Evolutionary conservation across 2,797 vertebrate genomes (phyloP).

Genomic region (Bradypodion pumilum): DNA sequence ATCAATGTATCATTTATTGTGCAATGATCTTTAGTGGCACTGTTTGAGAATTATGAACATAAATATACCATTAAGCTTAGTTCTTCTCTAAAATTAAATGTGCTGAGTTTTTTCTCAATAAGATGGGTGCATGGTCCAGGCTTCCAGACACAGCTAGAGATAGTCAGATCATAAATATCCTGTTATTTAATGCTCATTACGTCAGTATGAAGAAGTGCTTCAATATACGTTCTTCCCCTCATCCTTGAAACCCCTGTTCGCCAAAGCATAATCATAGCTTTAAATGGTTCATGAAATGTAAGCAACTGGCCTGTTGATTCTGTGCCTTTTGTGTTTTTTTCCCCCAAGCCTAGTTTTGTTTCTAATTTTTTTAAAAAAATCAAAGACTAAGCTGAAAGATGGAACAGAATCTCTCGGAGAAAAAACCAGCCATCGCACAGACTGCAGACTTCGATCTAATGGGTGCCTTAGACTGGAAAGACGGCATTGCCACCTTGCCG

Average conservation of each 20-base stretch:
- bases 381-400: constrained; percentile 48
- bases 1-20: too few species aligned
- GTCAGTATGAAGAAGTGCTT: not conserved
- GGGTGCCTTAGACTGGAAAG: constrained; percentile 85
- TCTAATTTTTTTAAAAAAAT: constrained; percentile 41
- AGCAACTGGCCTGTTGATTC: constrained; percentile 37
- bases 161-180: not conserved
- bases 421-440: constrained; percentile 52
- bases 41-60: not conserved
- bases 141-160: not conserved
- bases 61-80: not conserved
- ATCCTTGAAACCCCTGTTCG: not conserved
- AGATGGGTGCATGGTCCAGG: too few species aligned
- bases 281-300: not conserved
- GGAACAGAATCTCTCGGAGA: constrained; percentile 47
- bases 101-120: not conserved
- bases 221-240: not conserved
- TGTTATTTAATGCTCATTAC: not conserved
- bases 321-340: constrained; percentile 41
- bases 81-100: not conserved
- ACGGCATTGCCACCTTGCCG: constrained; percentile 83
- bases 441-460: constrained; percentile 77
- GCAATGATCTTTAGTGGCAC: too few species aligned
- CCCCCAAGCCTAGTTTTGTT: constrained; percentile 47
- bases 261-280: not conserved